Evolutionary conservation across 2,113 vertebrate species (phyloP), one percentile per base, ranked within the genome.

Genomic region (Lathamus discolor): DNA sequence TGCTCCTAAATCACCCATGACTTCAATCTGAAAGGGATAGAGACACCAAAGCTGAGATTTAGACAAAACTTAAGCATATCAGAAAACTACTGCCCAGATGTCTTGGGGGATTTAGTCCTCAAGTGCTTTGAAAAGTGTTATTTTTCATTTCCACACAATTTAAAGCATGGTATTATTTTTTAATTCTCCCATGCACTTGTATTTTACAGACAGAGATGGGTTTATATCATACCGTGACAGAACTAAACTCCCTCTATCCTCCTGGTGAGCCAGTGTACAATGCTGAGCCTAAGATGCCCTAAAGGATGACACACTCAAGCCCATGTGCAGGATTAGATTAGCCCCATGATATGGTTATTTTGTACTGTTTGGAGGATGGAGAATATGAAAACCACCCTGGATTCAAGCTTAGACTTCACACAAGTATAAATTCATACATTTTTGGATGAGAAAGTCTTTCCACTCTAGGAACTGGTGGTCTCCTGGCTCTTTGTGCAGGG

Each of bases 221-320:
- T 74, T 78, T 43, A 6, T 25, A 14, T 57, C 72, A 29, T 41
- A 25, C 74, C 6, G 1, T 25, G 73, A 69, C 55, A 79, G 83
- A 35, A 5, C 62, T 10, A 4, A 46, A 33, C 67, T n/a, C 35
- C 41, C 13, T 33, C 23, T 10, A 1, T 25, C 54, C 48, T 55
- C 61, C 86, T 31, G 1, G 19, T 3, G 54, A 75, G 48, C 18
- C 73, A 35, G 31, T 27, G 10, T 1, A 4, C 10, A 3, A 11
- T 31, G 8, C 35, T 7, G 61, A 69, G 68, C 41, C 17, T 11
- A 4, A 37, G 6, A 10, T 11, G 35, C 28, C 46, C 64, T 35
- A 20, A 18, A 23, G 44, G 64, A 20, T 16, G 70, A 31, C 2
- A 1, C 43, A 24, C 2, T 1, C 6, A 1, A 10, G 27, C 46